Conservation (phyloP, 2,113 vertebrate genomes). For the Suncus etruscus region DNA sequence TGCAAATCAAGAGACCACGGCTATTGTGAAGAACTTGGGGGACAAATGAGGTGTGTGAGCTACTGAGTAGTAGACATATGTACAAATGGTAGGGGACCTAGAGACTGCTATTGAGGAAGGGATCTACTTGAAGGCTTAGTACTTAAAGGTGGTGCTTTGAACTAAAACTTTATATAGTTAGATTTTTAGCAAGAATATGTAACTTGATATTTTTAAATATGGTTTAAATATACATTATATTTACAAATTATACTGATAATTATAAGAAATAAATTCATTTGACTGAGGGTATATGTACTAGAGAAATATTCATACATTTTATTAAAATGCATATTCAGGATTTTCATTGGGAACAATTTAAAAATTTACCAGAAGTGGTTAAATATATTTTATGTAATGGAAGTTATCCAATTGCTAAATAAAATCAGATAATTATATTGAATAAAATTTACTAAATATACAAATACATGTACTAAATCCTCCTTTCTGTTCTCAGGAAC, state of each 20-base stretch:
- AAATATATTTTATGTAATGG: no score
- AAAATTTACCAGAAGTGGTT: no score
- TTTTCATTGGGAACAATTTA: no score
- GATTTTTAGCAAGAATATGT: neutral
- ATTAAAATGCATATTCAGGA: no score
- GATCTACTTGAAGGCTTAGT: neutral
- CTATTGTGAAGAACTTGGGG: neutral
- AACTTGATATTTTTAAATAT: neutral
- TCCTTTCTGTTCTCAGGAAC: no score
- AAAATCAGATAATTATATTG: no score
- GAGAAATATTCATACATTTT: neutral
- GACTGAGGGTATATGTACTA: neutral
- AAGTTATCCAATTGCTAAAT: no score
- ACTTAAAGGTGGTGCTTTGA: neutral
- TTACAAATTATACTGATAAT: neutral
- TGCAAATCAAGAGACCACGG: neutral
- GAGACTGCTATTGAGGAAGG: neutral
- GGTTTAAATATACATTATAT: neutral
- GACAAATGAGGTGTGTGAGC: neutral
- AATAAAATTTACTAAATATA: no score
- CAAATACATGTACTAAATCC: no score
- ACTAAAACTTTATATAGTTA: neutral
- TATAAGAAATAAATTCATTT: neutral
- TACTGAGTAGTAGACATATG: neutral
- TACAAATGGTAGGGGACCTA: neutral